Base-by-base conservation (phyloP, 2,888 invertebrate genomes). In the Polylopha cassiicola region DNA sequence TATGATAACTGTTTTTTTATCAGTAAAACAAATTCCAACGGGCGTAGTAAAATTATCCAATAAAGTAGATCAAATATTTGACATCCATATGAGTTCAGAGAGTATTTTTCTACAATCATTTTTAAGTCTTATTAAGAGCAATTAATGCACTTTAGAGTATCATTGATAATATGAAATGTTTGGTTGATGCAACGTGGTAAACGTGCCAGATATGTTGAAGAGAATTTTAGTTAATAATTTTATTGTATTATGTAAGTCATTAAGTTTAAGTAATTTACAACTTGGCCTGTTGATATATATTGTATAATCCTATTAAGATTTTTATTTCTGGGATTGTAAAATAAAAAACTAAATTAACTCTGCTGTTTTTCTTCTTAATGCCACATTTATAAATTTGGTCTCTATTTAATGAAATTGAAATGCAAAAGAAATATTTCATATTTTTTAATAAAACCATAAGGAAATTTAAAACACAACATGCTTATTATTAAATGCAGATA, bases 191-290 rank as follows among this genome's bases (percentile, higher is more conserved):
- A 75, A 73, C 72, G 68, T 73, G 77, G 79, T 79, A 72, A 69
- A 74, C 57, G 79, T 81, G 84, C 82, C 84, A 81, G 80, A 81
- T 77, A 80, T 81, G 81, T 82, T 84, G 78, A 79, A 78, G 76
- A 82, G 65, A 81, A 76, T 81, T 85, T 85, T 82, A 85, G 85
- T 85, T 85, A 80, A 74, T 84, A 82, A 82, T 80, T 82, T 82
- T 84, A 84, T 84, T 82, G 74, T 82, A 84, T 81, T 81, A 71
- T 82, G 77, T 82, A 84, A 82, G 85, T 84, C 81, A 85, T 85
- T 82, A 84, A 84, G 84, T 85, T 86, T 82, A 85, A 86, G 82
- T 82, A 84, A 86, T 84, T 84, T 84, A 86, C 85, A 82, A 82
- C 79, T 84, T 79, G 84, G 80, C 75, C 82, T 84, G 84, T 85